phyloP scores from a whole-genome alignment of 2,113 vertebrate genomes.

The Chaetops frenatus region DNA sequence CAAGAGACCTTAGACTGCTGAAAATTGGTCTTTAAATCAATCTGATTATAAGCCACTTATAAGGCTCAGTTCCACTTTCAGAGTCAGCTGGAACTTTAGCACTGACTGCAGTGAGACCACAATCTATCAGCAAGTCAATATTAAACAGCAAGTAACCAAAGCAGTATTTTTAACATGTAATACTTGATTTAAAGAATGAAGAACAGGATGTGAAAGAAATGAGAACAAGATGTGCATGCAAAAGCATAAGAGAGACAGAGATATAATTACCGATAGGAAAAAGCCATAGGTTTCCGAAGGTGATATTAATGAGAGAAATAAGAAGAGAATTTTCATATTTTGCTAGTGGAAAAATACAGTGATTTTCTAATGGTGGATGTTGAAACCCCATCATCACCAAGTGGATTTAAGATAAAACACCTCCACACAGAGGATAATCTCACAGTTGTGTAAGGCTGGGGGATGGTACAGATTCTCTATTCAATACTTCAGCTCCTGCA shows the following conservation, averaged over 20 bases:
- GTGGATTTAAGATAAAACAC: background rate
- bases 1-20: background rate
- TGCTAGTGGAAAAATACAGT: background rate
- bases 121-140: background rate
- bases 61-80: background rate
- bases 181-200: background rate
- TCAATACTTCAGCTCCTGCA: background rate
- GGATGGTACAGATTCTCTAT: background rate
- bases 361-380: background rate
- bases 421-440: background rate
- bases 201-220: background rate
- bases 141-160: background rate
- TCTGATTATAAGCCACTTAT: background rate
- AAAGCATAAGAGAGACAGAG: background rate
- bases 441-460: background rate
- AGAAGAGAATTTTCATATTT: background rate
- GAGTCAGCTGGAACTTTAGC: background rate
- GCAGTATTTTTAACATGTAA: background rate
- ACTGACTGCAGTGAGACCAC: background rate
- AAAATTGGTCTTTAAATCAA: background rate
- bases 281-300: background rate
- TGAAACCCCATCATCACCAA: background rate
- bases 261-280: background rate
- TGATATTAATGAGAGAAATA: background rate
- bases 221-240: background rate